phyloP scores from a whole-genome alignment of 2,888 invertebrate genomes.

The Parnassius glacialis region DNA sequence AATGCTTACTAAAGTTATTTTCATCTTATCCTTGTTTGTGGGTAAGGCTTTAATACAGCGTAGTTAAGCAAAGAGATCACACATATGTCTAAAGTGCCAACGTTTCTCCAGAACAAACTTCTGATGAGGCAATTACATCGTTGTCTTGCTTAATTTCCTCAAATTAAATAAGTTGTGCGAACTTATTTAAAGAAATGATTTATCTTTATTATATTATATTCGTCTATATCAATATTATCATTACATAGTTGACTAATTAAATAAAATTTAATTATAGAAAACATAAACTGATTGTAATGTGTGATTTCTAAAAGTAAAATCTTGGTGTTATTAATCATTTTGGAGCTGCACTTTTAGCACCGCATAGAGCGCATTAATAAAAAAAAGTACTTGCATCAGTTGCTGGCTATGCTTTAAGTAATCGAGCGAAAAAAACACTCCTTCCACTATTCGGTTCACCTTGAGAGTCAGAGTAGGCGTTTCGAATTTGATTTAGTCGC shows the following conservation, averaged over 20 bases:
- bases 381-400: slow-evolving; percentile 46
- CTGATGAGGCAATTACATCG: slow-evolving; percentile 15
- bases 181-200: neutral
- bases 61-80: slow-evolving; percentile 7
- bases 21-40: slow-evolving; percentile 10
- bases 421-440: slow-evolving; percentile 53
- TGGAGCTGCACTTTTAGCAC: too few relatives aligned
- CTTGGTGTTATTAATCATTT: too few relatives aligned
- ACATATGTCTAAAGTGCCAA: slow-evolving; percentile 9
- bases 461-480: slow-evolving; percentile 70
- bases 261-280: too few relatives aligned
- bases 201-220: too few relatives aligned
- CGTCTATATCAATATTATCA: too few relatives aligned
- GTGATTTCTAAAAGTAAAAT: too few relatives aligned
- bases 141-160: slow-evolving; percentile 18
- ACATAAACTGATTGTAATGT: too few relatives aligned
- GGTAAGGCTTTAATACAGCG: neutral
- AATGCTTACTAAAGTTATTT: slow-evolving; percentile 4
- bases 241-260: too few relatives aligned
- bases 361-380: slow-evolving; percentile 30
- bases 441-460: slow-evolving; percentile 64
- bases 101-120: slow-evolving; percentile 12
- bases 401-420: slow-evolving; percentile 50
- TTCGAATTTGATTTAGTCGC: slow-evolving; percentile 75
- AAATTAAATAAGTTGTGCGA: slow-evolving; percentile 34